Evolutionary conservation across 2,113 vertebrate species (phyloP).

Genomic region (Tichodroma muraria): DNA sequence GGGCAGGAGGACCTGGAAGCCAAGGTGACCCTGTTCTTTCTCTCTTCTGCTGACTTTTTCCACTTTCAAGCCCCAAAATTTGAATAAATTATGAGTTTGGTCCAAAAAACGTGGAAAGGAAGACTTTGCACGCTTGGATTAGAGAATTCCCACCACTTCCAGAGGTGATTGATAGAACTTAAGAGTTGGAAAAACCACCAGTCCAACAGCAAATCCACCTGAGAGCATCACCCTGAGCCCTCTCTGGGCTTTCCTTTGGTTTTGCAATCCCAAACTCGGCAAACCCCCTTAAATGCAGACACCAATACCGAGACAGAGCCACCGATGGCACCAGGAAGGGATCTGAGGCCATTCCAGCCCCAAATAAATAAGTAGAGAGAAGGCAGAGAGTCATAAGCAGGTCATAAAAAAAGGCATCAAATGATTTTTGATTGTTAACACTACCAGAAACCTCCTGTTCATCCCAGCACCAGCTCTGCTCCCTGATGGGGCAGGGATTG

Average conservation of each 20-base stretch:
- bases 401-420: conserved; percentile 1
- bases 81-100: not conserved
- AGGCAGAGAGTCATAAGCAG: not conserved
- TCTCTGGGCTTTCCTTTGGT: not conserved
- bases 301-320: not conserved
- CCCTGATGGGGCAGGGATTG: not conserved
- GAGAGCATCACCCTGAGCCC: not conserved
- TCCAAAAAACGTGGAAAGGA: not conserved
- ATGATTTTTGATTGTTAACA: not conserved
- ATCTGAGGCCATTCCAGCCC: not conserved
- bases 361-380: not conserved
- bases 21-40: not conserved
- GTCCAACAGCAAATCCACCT: not conserved
- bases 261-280: not conserved
- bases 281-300: not conserved
- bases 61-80: not conserved
- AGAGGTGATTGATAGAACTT: not conserved
- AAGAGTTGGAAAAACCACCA: not conserved
- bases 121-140: not conserved
- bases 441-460: not conserved
- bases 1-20: not conserved
- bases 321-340: not conserved
- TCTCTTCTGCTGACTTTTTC: not conserved
- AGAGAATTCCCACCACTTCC: not conserved
- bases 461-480: not conserved